A percentile compares a stretch with the other conserved stretches of the same genome.
Conservation (phyloP, 2,113 vertebrate species). For the Hippocampus abdominalis region DNA sequence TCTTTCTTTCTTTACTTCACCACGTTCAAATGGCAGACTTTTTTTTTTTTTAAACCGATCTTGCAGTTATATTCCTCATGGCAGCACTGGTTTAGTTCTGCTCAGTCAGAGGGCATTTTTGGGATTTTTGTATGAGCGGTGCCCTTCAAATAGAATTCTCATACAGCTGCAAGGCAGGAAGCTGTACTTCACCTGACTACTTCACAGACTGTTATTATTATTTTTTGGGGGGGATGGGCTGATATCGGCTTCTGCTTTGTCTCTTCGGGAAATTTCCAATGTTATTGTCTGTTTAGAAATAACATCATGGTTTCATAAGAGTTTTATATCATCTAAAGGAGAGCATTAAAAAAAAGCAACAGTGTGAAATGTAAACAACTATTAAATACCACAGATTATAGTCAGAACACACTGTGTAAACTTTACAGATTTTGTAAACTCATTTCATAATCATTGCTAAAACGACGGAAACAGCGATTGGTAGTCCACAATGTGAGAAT, state of each 20-base stretch:
- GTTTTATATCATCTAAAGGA: background rate
- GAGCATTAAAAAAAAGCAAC: background rate
- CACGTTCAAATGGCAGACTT: slow-evolving; percentile 21
- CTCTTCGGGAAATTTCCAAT: slow-evolving; percentile 21
- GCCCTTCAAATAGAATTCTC: slow-evolving; percentile 41
- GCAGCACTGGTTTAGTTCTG: slow-evolving; percentile 20
- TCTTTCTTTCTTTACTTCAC: slow-evolving; percentile 6
- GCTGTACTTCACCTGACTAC: slow-evolving; percentile 21
- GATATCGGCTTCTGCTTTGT: slow-evolving; percentile 14
- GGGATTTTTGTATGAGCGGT: slow-evolving; percentile 52
- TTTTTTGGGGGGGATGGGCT: slow-evolving; percentile 44
- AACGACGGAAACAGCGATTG: slow-evolving; percentile 3
- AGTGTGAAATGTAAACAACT: background rate
- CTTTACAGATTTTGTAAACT: background rate
- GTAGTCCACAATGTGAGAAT: slow-evolving; percentile 30
- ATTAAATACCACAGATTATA: background rate
- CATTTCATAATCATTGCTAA: slow-evolving; percentile 16
- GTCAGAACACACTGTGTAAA: background rate
- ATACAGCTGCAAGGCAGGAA: slow-evolving; percentile 31
- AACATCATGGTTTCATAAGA: background rate
- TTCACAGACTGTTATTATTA: slow-evolving; percentile 48
- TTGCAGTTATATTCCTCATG: slow-evolving; percentile 18
- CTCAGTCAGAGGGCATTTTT: slow-evolving; percentile 59
- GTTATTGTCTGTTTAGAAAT: slow-evolving; percentile 5
- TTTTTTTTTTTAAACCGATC: slow-evolving; percentile 6